Percentiles rank a stretch among this genome's conserved stretches.
Evolutionary conservation across 2,888 invertebrate genomes (phyloP).

Genomic region (Acanthacorydalis orientalis): DNA sequence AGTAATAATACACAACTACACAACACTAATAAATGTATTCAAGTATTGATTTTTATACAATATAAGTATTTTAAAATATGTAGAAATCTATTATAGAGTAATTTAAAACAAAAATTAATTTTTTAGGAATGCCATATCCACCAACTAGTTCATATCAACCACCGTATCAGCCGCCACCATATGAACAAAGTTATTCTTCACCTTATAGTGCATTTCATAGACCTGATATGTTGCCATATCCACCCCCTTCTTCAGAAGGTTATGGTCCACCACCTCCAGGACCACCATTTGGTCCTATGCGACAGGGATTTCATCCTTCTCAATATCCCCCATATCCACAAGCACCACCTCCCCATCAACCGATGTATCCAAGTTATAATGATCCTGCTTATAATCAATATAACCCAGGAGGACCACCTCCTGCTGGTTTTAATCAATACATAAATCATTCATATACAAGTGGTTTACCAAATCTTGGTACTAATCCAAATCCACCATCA

Average conservation of each 20-base stretch:
- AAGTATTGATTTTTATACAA: too few relatives aligned
- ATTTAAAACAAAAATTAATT: not conserved
- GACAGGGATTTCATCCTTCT: constrained; percentile 1
- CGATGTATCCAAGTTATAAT: constrained; percentile 2
- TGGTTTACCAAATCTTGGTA: not conserved
- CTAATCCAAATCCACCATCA: constrained; percentile 4
- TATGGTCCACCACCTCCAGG: not conserved
- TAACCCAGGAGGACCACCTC: not conserved
- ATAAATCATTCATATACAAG: constrained; percentile 3
- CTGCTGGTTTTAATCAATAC: constrained; percentile 2
- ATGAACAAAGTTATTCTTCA: constrained; percentile 6
- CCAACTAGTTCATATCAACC: constrained; percentile 7
- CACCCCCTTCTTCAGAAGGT: not conserved
- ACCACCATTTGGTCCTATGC: not conserved
- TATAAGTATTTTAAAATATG: too few relatives aligned
- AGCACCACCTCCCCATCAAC: not conserved
- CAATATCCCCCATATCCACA: constrained; percentile 6
- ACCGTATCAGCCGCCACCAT: constrained; percentile 6
- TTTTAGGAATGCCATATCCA: constrained; percentile 9
- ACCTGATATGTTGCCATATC: constrained; percentile 6
- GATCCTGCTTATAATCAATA: constrained; percentile 1
- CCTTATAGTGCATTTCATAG: constrained; percentile 8
- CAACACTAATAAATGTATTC: too few relatives aligned
- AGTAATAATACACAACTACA: too few relatives aligned
- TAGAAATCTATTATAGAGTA: too few relatives aligned